Percentiles rank a stretch among this genome's conserved stretches.
Conservation (phyloP, 1,140 invertebrate species). For the Drosophila nigrodunni region DNA sequence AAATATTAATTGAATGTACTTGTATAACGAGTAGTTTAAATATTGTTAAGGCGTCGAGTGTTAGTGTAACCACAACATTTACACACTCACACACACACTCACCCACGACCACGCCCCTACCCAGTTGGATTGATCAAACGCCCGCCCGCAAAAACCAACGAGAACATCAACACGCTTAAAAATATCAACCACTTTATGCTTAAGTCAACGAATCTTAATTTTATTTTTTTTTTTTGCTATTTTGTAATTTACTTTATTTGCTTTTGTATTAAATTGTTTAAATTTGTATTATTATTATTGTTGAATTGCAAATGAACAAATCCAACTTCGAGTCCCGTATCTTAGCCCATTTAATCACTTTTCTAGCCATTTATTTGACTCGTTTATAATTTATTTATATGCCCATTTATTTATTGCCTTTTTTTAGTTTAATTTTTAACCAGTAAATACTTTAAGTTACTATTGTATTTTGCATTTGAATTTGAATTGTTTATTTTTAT, state of each 20-base stretch:
- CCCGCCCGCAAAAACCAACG: slow-evolving; percentile 2
- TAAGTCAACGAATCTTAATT: slow-evolving; percentile 16
- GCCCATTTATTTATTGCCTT: slow-evolving; percentile 39
- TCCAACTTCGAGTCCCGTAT: slow-evolving; percentile 3
- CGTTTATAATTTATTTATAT: slow-evolving; percentile 20
- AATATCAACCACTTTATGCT: slow-evolving; percentile 8
- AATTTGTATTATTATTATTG: not conserved
- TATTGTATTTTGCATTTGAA: slow-evolving; percentile 38
- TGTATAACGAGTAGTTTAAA: slow-evolving; percentile 29
- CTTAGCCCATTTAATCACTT: slow-evolving; percentile 20
- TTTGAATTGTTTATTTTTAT: slow-evolving; percentile 12
- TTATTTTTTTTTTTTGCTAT: not conserved
- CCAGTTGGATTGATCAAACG: slow-evolving; percentile 7
- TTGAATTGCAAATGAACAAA: not conserved
- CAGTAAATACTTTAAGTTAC: slow-evolving; percentile 28
- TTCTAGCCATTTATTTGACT: slow-evolving; percentile 26
- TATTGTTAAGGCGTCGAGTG: slow-evolving; percentile 28
- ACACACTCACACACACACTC: slow-evolving; percentile 12
- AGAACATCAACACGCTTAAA: slow-evolving; percentile 14
- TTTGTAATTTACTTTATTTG: not conserved
- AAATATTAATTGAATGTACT: slow-evolving; percentile 22
- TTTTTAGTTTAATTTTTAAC: slow-evolving; percentile 6
- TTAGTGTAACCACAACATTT: slow-evolving; percentile 2
- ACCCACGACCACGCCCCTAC: not conserved
- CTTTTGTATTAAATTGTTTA: slow-evolving; percentile 1